Conservation (phyloP, 35 echinoderm and acorn worm species). For the Apostichopus californicus region DNA sequence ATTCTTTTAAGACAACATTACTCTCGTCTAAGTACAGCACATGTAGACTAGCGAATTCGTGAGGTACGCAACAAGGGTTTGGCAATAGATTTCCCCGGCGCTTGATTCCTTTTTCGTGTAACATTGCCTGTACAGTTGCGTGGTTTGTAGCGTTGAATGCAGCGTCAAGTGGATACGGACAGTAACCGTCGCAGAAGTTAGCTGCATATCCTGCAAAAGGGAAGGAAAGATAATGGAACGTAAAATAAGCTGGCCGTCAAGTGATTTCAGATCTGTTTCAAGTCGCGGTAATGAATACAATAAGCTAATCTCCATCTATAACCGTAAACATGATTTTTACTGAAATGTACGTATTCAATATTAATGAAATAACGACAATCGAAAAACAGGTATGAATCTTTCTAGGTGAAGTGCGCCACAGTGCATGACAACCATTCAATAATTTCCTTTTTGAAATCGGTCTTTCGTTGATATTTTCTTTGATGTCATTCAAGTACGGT, state of each 20-base stretch:
- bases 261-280: too few species aligned
- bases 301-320: too few species aligned
- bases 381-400: too few species aligned
- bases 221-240: slow-evolving; percentile 34
- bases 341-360: too few species aligned
- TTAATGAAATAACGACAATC: too few species aligned
- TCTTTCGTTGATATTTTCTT: background rate
- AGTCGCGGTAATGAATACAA: too few species aligned
- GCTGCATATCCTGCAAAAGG: slow-evolving; percentile 75
- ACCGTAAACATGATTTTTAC: too few species aligned
- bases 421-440: too few species aligned
- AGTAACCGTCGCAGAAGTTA: slow-evolving; percentile 95
- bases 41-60: slow-evolving; percentile 72
- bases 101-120: slow-evolving; percentile 57
- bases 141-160: slow-evolving; percentile 99
- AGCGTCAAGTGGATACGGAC: slow-evolving; percentile 84
- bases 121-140: slow-evolving; percentile 84
- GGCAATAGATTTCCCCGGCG: slow-evolving; percentile 59
- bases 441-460: background rate
- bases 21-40: slow-evolving; percentile 85
- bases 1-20: slow-evolving; percentile 95
- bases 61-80: slow-evolving; percentile 92
- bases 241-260: background rate
- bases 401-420: too few species aligned
- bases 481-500: background rate